Percentiles rank a stretch among this genome's conserved stretches.
These are phyloP conservation scores for Ptilorrhoa leucosticta DNA, from an alignment of 2,113 vertebrate species.

Conservation along the genomic window DNA sequence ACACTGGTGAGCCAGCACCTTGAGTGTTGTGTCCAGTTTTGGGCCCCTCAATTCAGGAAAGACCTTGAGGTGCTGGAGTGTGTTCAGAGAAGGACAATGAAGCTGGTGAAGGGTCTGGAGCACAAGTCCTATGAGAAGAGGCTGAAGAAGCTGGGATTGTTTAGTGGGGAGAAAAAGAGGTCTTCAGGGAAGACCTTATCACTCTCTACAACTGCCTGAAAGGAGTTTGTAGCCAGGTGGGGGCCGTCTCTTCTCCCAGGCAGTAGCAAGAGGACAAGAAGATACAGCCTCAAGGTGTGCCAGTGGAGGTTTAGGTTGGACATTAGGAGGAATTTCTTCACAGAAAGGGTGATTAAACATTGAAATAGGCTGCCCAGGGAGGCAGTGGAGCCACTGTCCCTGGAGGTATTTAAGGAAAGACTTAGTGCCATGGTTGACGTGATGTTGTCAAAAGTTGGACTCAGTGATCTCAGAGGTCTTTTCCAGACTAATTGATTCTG, in stretches of 20 bases:
- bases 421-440: not conserved
- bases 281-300: not conserved
- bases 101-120: not conserved
- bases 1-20: not conserved
- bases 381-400: not conserved
- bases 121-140: accelerated
- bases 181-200: not conserved
- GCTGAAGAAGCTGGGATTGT: not conserved
- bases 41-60: not conserved
- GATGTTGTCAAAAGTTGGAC: not conserved
- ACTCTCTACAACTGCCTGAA: not conserved
- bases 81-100: not conserved
- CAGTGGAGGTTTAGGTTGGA: not conserved
- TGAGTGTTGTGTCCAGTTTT: not conserved
- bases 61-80: not conserved
- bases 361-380: not conserved
- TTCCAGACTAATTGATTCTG: not conserved
- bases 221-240: not conserved
- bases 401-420: not conserved
- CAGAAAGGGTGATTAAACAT: not conserved
- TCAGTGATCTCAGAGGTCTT: not conserved
- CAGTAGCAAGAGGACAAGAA: not conserved
- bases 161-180: not conserved
- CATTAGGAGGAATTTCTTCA: not conserved
- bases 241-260: not conserved